These are phyloP conservation scores for Bombus superbus DNA, from an alignment of 1,140 invertebrate genomes.

Conservation along the genomic window DNA sequence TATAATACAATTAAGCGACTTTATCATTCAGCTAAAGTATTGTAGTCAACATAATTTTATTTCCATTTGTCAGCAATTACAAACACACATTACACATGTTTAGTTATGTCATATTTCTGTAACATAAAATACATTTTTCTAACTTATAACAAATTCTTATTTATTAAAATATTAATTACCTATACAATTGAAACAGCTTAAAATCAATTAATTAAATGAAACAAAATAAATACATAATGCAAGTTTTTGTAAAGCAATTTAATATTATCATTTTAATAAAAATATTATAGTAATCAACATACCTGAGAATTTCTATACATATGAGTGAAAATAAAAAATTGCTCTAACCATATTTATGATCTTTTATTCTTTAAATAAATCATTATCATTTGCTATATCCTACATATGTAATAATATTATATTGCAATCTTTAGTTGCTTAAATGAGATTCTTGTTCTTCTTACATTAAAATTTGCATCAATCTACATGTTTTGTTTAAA, in stretches of 20 bases:
- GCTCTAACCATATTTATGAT: background rate
- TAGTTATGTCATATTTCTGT: background rate
- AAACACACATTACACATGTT: background rate
- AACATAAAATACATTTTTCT: background rate
- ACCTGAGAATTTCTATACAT: background rate
- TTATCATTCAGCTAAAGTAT: slow-evolving; percentile 21
- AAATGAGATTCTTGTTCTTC: background rate
- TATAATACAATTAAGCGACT: slow-evolving; percentile 36
- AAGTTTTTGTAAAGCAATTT: background rate
- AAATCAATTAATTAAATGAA: background rate
- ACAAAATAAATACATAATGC: background rate
- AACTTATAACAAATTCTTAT: background rate
- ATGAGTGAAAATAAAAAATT: background rate
- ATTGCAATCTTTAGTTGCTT: background rate
- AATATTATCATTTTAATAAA: background rate
- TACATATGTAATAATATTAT: no score
- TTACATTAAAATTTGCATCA: background rate
- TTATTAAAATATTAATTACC: background rate
- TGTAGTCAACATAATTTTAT: background rate
- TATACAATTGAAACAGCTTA: background rate
- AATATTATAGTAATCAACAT: background rate
- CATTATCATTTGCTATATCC: background rate
- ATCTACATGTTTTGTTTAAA: background rate
- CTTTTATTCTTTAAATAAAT: background rate
- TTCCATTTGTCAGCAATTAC: background rate